A percentile compares a stretch with the other conserved stretches of the same genome.
These are phyloP conservation scores for Pangasius djambal DNA, from an alignment of 2,797 vertebrate species.

Conservation along the genomic window DNA sequence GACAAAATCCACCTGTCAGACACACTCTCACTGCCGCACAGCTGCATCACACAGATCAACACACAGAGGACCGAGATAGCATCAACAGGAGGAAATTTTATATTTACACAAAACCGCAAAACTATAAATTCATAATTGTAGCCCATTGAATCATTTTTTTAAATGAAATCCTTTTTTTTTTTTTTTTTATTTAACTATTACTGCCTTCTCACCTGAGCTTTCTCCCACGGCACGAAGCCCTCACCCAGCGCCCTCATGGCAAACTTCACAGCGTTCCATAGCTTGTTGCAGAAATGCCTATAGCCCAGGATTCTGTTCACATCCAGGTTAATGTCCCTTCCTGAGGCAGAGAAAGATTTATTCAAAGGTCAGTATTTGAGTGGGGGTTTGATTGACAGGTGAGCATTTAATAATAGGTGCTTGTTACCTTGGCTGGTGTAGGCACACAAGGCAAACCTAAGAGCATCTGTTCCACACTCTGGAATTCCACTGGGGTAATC, in stretches of 20 bases:
- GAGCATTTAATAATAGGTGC: too few species aligned
- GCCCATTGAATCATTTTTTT: background rate
- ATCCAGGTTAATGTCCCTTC: slow-evolving; percentile 92
- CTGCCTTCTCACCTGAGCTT: slow-evolving; percentile 76
- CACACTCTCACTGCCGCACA: slow-evolving; percentile 79
- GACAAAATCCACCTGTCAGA: slow-evolving; percentile 83
- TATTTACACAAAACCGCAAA: background rate
- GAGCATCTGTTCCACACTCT: slow-evolving; percentile 84
- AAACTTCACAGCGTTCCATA: slow-evolving; percentile 94
- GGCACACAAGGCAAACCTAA: slow-evolving; percentile 82
- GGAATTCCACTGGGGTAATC: slow-evolving; percentile 85
- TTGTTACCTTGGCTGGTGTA: slow-evolving; percentile 83
- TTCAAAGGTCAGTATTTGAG: background rate
- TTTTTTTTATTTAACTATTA: background rate
- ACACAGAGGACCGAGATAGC: background rate
- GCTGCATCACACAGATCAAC: slow-evolving; percentile 56
- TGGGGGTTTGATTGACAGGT: slow-evolving; percentile 15
- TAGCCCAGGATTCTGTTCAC: slow-evolving; percentile 93
- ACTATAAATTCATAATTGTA: background rate
- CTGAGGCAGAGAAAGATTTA: slow-evolving; percentile 61
- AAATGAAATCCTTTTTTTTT: background rate
- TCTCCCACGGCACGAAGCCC: slow-evolving; percentile 76
- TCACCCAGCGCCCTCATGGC: slow-evolving; percentile 85
- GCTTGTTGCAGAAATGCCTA: slow-evolving; percentile 93
- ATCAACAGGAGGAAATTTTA: background rate